phyloP scores from a whole-genome alignment of 2,797 vertebrate genomes.

The Lateolabrax maculatus region DNA sequence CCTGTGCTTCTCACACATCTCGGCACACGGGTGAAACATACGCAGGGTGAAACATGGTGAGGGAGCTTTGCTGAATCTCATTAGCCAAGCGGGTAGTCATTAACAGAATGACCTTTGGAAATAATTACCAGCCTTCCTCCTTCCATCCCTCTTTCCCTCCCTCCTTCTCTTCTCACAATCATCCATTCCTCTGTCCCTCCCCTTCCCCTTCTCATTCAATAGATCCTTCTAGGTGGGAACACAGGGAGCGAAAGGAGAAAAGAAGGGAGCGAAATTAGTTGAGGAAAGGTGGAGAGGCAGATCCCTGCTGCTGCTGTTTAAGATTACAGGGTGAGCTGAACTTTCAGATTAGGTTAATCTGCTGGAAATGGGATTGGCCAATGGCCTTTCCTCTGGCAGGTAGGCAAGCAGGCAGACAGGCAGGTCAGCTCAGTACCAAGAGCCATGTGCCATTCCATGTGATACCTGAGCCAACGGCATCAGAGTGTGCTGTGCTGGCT shows the following conservation, averaged over 20 bases:
- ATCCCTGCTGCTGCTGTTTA: constrained; percentile 70
- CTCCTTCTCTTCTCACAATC: constrained; percentile 77
- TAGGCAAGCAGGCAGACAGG: constrained; percentile 51
- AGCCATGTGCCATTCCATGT: constrained; percentile 75
- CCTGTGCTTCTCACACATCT: constrained; percentile 84
- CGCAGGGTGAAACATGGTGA: constrained; percentile 84
- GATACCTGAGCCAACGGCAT: constrained; percentile 56
- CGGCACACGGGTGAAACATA: constrained; percentile 84
- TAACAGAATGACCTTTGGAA: constrained; percentile 98
- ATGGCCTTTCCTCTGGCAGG: constrained; percentile 69
- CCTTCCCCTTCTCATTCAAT: constrained; percentile 81
- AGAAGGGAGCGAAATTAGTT: constrained; percentile 60
- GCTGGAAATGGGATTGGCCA: constrained; percentile 81
- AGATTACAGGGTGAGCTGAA: constrained; percentile 83
- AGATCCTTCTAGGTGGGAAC: constrained; percentile 80
- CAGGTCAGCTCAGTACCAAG: constrained; percentile 65
- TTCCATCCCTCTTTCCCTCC: constrained; percentile 77
- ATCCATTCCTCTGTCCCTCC: constrained; percentile 74
- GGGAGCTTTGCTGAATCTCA: constrained; percentile 95
- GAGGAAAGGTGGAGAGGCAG: constrained; percentile 59
- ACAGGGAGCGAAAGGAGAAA: constrained; percentile 47
- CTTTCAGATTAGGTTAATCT: constrained; percentile 84
- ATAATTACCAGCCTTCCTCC: constrained; percentile 94
- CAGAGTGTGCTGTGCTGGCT: constrained; percentile 52
- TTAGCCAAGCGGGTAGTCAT: constrained; percentile 97